Percentiles rank a stretch among this genome's conserved stretches.
These are phyloP conservation scores for Cheilosia grossa DNA, from an alignment of 2,888 invertebrate genomes.

Conservation along the genomic window DNA sequence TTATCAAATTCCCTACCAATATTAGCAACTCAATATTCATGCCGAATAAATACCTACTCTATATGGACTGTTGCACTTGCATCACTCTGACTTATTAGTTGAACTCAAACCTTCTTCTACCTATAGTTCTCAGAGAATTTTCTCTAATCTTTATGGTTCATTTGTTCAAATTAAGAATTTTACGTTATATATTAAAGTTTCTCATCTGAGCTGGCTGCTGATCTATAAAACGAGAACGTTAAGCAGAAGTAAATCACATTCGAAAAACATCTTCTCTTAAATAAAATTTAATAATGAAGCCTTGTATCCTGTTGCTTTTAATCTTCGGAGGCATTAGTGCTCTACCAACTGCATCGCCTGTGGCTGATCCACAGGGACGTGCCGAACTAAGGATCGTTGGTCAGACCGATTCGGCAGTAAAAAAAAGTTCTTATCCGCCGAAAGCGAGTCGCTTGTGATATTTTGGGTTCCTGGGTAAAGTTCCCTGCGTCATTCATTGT, in stretches of 20 bases:
- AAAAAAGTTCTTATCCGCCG: conserved; percentile 58
- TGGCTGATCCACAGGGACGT: conserved; percentile 5
- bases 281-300: not conserved
- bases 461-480: conserved; percentile 79
- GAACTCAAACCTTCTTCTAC: too few species aligned
- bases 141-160: too few species aligned
- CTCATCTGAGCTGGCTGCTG: not conserved
- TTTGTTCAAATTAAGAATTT: too few species aligned
- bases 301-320: conserved; percentile 42
- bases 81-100: too few species aligned
- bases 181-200: too few species aligned
- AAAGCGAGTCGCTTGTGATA: conserved; percentile 83
- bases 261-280: not conserved
- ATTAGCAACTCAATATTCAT: too few species aligned
- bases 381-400: conserved; percentile 27
- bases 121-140: too few species aligned
- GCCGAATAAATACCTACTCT: too few species aligned
- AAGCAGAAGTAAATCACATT: not conserved
- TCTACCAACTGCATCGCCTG: conserved; percentile 49
- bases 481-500: conserved; percentile 83
- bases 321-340: conserved; percentile 41
- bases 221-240: not conserved
- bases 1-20: too few species aligned
- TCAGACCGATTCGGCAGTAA: conserved; percentile 15
- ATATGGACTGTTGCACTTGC: too few species aligned